These are phyloP conservation scores for Betta splendens DNA, from an alignment of 2,797 vertebrate species.

Conservation along the genomic window DNA sequence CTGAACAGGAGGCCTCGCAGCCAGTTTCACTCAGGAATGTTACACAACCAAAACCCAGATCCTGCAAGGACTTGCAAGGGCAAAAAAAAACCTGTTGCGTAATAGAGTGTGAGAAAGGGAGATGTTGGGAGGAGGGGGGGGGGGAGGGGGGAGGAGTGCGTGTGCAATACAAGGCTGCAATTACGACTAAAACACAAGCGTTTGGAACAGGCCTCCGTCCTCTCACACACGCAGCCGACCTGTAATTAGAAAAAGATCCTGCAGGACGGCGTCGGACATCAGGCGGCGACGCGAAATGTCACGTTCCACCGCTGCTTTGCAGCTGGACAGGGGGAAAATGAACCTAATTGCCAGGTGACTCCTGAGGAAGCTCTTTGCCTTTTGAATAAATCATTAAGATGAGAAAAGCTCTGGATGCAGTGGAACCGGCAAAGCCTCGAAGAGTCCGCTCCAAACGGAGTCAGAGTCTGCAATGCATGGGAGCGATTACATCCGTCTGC, in stretches of 20 bases:
- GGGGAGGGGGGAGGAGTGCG: too few relatives aligned
- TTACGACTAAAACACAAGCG: too few relatives aligned
- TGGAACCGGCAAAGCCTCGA: slow-evolving; percentile 32
- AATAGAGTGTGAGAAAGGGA: slow-evolving; percentile 47
- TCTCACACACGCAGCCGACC: not conserved
- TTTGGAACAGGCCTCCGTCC: too few relatives aligned
- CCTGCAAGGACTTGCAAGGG: slow-evolving; percentile 68
- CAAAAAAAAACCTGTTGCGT: slow-evolving; percentile 63
- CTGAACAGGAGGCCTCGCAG: slow-evolving; percentile 37
- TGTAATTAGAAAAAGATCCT: slow-evolving; percentile 11
- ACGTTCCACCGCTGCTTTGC: not conserved
- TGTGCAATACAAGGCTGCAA: slow-evolving; percentile 28
- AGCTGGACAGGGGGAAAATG: slow-evolving; percentile 3
- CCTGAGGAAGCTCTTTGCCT: slow-evolving; percentile 15
- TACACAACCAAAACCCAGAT: slow-evolving; percentile 65
- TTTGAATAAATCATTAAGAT: slow-evolving; percentile 33
- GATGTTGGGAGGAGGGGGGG: not conserved
- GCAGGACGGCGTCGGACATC: slow-evolving; percentile 1
- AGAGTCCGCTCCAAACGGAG: slow-evolving; percentile 37
- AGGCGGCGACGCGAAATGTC: not conserved
- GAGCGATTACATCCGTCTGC: slow-evolving; percentile 50
- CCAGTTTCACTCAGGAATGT: slow-evolving; percentile 44
- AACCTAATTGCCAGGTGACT: slow-evolving; percentile 9
- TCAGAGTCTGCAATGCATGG: slow-evolving; percentile 6
- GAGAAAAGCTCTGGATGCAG: slow-evolving; percentile 26